Evolutionary conservation across 2,888 invertebrate species (phyloP).

Genomic region (Trilocha varians): DNA sequence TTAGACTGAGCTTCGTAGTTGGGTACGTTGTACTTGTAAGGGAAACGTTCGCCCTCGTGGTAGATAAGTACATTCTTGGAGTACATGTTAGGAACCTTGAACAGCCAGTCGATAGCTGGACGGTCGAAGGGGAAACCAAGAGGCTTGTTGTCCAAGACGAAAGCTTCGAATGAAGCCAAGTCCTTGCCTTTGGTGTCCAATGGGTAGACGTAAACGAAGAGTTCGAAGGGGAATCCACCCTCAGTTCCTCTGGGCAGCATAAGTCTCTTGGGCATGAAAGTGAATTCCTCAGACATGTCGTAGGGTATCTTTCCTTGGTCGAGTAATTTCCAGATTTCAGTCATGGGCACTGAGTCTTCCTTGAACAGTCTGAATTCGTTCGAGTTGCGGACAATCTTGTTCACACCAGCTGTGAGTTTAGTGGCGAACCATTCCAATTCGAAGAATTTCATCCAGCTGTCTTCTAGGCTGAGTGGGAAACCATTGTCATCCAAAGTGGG

Average conservation of each 20-base stretch:
- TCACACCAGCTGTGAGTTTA: slow-evolving; percentile 75
- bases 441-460: slow-evolving; percentile 75
- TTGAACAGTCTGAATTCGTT: slow-evolving; percentile 75
- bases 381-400: slow-evolving; percentile 77
- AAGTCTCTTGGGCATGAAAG: slow-evolving; percentile 78
- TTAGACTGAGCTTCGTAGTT: slow-evolving; percentile 23
- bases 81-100: slow-evolving; percentile 73
- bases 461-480: slow-evolving; percentile 60
- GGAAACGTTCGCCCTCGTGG: slow-evolving; percentile 53
- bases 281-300: slow-evolving; percentile 68
- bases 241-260: slow-evolving; percentile 81
- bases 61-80: slow-evolving; percentile 73
- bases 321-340: slow-evolving; percentile 73
- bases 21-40: slow-evolving; percentile 36
- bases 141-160: slow-evolving; percentile 61
- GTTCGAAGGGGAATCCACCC: slow-evolving; percentile 77
- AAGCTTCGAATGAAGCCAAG: slow-evolving; percentile 29
- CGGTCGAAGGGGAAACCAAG: slow-evolving; percentile 75
- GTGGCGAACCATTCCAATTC: slow-evolving; percentile 75
- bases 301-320: slow-evolving; percentile 64
- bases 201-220: slow-evolving; percentile 76
- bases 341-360: slow-evolving; percentile 75
- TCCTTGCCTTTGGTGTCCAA: slow-evolving; percentile 52
- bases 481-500: slow-evolving; percentile 78
- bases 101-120: slow-evolving; percentile 52